Evolutionary conservation across 2,888 invertebrate genomes (phyloP), one percentile per base, ranked within the genome.

Genomic region (Tanaodytes sp.): DNA sequence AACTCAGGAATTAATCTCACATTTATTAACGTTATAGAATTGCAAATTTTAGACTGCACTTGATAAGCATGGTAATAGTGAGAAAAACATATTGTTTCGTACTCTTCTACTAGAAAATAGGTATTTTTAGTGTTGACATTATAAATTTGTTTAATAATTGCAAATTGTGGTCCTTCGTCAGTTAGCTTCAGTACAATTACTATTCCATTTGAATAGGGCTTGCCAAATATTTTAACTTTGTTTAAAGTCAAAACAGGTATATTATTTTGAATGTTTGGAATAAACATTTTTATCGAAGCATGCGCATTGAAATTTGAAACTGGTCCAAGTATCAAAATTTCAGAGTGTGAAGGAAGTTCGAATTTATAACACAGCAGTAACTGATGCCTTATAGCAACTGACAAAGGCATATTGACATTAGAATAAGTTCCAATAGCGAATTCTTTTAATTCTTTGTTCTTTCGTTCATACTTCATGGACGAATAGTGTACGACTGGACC

Each of bases 91-190:
- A 63, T 1, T 19, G 55, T 55, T 54, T 46, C 48, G 6, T 23
- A 49, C 18, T 48, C 15, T 45, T 64, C 9, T 39, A 39, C 49
- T 43, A 40, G 27, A n/a, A 64, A 57, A 14, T 63, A 46, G 1
- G 40, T 40, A 30, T 63, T 42, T 49, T 52, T 33, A 45, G 42
- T 54, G 40, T 55, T 43, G 20, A 36, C 40, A 37, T 59, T 9
- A 48, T 70, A 72, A 39, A 66, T 70, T 42, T 61, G 16, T 49
- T 59, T 33, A 19, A 70, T 51, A 19, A 54, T 49, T 14, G 61
- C 69, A 51, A 72, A 72, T 16, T 59, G 40, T 33, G 61, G 63
- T 39, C 64, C 39, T 63, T 70, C 45, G 30, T 59, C 39, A 36
- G 61, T 33, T 45, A 66, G 66, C 37, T 49, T 43, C 6, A 46